Percentiles rank a stretch among this genome's conserved stretches.
phyloP scores from a whole-genome alignment of 2,888 invertebrate genomes.

The Pterobdella sp. region DNA sequence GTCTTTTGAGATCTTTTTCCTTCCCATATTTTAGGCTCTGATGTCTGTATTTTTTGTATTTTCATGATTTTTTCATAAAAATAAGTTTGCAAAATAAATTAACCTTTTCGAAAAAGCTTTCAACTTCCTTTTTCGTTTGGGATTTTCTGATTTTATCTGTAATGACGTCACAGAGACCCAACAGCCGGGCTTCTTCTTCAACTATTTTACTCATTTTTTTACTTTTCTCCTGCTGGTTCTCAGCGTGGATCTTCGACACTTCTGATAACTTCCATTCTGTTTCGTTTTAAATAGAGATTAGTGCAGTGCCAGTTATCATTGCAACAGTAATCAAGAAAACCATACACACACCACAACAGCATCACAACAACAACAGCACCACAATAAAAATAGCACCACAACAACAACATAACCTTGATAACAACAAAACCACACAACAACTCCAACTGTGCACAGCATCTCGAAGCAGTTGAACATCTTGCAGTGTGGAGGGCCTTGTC shows the following conservation, averaged over 20 bases:
- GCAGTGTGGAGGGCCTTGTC: conserved; percentile 51
- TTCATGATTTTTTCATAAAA: not conserved
- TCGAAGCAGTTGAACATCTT: conserved; percentile 51
- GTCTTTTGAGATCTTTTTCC: conserved; percentile 60
- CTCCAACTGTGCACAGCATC: conserved; percentile 50
- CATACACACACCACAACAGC: too few species aligned
- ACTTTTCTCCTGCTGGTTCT: conserved; percentile 50
- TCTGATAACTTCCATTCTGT: conserved; percentile 51
- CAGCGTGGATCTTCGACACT: conserved; percentile 47
- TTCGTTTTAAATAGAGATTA: not conserved
- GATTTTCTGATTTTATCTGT: conserved; percentile 47
- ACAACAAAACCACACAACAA: not conserved
- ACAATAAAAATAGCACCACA: too few species aligned
- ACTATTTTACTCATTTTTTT: conserved; percentile 52
- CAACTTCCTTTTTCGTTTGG: conserved; percentile 46
- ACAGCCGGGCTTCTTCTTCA: conserved; percentile 51
- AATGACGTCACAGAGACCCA: conserved; percentile 51
- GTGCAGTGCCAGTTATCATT: not conserved
- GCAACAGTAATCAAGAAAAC: not conserved
- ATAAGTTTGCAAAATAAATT: not conserved
- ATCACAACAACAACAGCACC: too few species aligned
- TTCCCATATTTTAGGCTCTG: conserved; percentile 64
- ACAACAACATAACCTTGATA: too few species aligned
- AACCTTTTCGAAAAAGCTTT: conserved; percentile 49
- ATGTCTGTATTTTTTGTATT: conserved; percentile 41